Percentiles rank a stretch among this genome's conserved stretches.
Evolutionary conservation across 2,113 vertebrate genomes (phyloP).

Genomic region (Donacobius atricapilla): DNA sequence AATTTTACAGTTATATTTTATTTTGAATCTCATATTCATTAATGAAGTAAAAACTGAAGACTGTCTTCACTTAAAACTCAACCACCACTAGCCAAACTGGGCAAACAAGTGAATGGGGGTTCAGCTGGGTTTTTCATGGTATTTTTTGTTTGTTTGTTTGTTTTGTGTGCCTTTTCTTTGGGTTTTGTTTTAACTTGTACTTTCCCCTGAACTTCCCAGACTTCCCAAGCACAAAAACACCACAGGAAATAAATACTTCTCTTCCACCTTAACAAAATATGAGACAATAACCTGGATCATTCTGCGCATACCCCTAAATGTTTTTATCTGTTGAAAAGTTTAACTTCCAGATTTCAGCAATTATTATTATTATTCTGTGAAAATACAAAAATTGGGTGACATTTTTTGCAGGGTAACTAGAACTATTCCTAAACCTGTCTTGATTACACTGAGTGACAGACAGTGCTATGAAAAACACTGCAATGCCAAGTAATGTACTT

Average conservation of each 20-base stretch:
- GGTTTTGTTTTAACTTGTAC: background rate
- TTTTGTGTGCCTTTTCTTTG: background rate
- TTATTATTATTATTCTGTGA: background rate
- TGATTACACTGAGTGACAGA: background rate
- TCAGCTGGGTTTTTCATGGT: fast-evolving
- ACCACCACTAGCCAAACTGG: background rate
- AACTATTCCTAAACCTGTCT: background rate
- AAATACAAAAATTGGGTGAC: background rate
- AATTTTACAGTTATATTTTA: background rate
- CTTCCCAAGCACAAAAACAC: background rate
- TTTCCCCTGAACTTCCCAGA: background rate
- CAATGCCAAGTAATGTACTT: background rate
- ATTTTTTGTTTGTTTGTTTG: background rate
- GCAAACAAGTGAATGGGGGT: background rate
- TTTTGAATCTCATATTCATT: background rate
- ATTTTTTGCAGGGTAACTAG: background rate
- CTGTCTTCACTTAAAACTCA: background rate
- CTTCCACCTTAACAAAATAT: background rate
- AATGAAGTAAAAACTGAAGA: background rate
- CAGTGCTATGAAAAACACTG: background rate
- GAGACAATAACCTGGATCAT: background rate
- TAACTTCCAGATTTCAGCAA: background rate
- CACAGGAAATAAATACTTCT: background rate
- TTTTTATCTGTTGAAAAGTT: background rate
- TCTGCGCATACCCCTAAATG: background rate